Evolutionary conservation across 2,888 invertebrate genomes (phyloP).

Genomic region (Neoascia interrupta): DNA sequence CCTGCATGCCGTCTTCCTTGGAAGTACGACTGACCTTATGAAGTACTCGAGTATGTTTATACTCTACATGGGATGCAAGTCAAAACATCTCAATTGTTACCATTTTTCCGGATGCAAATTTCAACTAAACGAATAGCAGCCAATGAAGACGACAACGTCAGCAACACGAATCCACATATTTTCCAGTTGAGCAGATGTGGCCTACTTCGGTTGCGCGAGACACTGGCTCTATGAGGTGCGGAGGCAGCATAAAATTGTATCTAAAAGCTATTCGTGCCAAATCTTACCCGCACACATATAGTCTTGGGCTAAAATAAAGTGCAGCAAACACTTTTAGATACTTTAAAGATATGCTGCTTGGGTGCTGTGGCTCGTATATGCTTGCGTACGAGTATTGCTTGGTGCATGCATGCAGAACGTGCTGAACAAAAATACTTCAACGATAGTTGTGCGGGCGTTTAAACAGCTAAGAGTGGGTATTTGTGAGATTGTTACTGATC

Average conservation of each 20-base stretch:
- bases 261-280: conserved; percentile 63
- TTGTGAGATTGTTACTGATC: too few species aligned
- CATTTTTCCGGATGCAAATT: conserved; percentile 62
- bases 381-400: conserved; percentile 15
- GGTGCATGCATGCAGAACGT: conserved; percentile 39
- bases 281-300: conserved; percentile 62
- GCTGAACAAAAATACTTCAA: conserved; percentile 9
- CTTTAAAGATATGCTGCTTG: conserved; percentile 30
- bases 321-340: conserved; percentile 49
- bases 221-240: conserved; percentile 25
- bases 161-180: conserved; percentile 52
- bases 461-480: conserved; percentile 62
- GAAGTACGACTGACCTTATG: too few species aligned
- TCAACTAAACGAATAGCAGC: conserved; percentile 11
- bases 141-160: conserved; percentile 37
- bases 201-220: conserved; percentile 43
- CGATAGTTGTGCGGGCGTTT: conserved; percentile 40
- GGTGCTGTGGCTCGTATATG: not conserved
- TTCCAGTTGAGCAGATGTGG: conserved; percentile 67
- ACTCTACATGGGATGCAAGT: conserved; percentile 25
- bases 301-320: conserved; percentile 51
- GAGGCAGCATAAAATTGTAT: conserved; percentile 62
- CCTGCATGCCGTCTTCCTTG: too few species aligned
- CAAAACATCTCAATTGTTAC: conserved; percentile 45
- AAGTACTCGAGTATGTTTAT: too few species aligned